These are phyloP conservation scores for Gonocerus acuteangulatus DNA, from an alignment of 2,888 invertebrate genomes.

Conservation along the genomic window DNA sequence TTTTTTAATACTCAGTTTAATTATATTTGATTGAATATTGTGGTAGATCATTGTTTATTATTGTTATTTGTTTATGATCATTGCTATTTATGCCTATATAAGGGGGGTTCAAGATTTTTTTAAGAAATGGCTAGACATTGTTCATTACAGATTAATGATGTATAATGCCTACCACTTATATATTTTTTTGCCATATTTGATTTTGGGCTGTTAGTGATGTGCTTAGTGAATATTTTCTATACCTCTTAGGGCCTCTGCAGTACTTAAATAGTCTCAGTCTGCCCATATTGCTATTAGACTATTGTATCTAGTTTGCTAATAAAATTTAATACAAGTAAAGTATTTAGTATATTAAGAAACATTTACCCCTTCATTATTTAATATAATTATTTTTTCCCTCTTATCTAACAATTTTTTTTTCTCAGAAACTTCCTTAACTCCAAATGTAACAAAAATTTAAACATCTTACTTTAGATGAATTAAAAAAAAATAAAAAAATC, in stretches of 20 bases:
- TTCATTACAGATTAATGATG: conserved; percentile 2
- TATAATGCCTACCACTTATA: conserved; percentile 15
- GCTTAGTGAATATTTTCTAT: conserved; percentile 25
- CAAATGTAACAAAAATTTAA: too few species aligned
- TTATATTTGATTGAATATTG: conserved; percentile 2
- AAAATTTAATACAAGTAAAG: conserved; percentile 25
- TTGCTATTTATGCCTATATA: too few species aligned
- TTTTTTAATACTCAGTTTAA: conserved; percentile 14
- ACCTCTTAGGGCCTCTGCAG: conserved; percentile 24
- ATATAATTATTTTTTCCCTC: too few species aligned
- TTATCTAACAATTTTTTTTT: too few species aligned
- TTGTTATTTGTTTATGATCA: background rate
- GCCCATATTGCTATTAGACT: conserved; percentile 25
- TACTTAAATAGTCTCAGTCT: background rate
- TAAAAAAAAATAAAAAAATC: too few species aligned
- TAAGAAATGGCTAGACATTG: background rate
- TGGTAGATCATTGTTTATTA: conserved; percentile 2
- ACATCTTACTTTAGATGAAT: too few species aligned
- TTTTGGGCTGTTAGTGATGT: conserved; percentile 23
- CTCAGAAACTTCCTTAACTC: too few species aligned
- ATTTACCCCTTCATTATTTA: too few species aligned
- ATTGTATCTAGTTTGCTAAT: conserved; percentile 35
- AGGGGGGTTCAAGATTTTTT: background rate
- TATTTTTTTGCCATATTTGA: conserved; percentile 5
- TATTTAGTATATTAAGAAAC: background rate